A percentile compares a stretch with the other conserved stretches of the same genome.
phyloP scores from a whole-genome alignment of 2,888 invertebrate species.

The Athalia circularis region DNA sequence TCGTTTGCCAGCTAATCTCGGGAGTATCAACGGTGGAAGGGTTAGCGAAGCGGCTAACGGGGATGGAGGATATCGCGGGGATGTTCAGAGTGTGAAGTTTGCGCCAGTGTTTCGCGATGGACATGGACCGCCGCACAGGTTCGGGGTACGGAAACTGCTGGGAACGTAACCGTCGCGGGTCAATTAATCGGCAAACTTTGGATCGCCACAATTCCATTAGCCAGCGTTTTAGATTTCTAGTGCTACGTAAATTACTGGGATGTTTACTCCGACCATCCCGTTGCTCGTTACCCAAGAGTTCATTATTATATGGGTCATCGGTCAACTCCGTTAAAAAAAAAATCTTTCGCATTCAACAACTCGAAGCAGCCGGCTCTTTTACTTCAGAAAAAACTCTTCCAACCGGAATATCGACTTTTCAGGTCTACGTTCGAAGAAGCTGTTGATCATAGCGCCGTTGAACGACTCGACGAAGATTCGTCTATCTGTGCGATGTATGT shows the following conservation, averaged over 20 bases:
- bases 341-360: too few species aligned
- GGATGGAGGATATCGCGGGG: too few species aligned
- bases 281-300: background rate
- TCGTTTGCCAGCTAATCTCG: too few species aligned
- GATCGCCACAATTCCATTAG: slow-evolving; percentile 35
- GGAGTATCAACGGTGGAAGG: too few species aligned
- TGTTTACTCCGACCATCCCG: slow-evolving; percentile 23
- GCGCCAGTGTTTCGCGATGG: too few species aligned
- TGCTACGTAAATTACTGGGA: slow-evolving; percentile 20
- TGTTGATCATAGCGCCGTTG: background rate
- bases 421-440: background rate
- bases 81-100: too few species aligned
- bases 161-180: slow-evolving; percentile 38
- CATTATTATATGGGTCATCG: slow-evolving; percentile 12
- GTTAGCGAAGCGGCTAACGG: too few species aligned
- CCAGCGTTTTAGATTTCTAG: slow-evolving; percentile 14
- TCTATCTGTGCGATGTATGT: background rate
- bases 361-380: too few species aligned
- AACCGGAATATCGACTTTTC: too few species aligned
- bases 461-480: background rate
- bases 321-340: background rate
- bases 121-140: background rate
- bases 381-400: too few species aligned
- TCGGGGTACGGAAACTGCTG: slow-evolving; percentile 22
- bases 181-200: slow-evolving; percentile 37